Base-by-base conservation (phyloP, 2,113 vertebrate genomes). In the Microcebus tavaratra region DNA sequence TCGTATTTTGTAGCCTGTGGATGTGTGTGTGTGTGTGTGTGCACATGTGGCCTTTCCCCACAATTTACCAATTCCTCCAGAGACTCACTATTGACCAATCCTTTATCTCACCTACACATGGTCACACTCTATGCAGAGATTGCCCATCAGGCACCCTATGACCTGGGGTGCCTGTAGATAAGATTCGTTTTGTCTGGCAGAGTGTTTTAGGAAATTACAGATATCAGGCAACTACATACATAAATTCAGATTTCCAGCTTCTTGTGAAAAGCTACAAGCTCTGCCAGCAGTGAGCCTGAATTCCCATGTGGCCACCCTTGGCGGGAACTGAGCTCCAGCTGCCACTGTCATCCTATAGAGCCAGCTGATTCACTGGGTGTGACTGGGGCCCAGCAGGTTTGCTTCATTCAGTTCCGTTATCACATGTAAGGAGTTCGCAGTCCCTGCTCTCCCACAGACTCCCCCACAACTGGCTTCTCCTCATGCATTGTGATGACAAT, bases 121-220 rank as follows among this genome's bases (percentile, higher is more conserved):
- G 15, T 55, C 27, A 6, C 67, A 34, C 25, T 53, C 13, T 67
- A 0, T 50, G 39, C 42, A 73, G 10, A 72, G 13, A 65, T 61
- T 53, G 29, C 59, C 48, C 29, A 8, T 61, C 9, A 12, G 67
- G 85, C 1, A 6, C 20, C 73, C 42, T n/a, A 0, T 50, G 36
- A 57, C 23, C 45, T 31, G 9, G 3, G 14, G 2, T 82, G 31
- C 39, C 34, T 75, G 17, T 53, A 39, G 57, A 72, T 29, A 55
- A 72, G 81, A 76, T 31, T 61, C 34, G 15, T 67, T 67, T 67
- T 84, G 50, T 83, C 34, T 31, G 18, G 45, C 59, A 20, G 25
- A 23, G 15, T 87, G 86, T 29, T 92, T 91, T 94, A 79, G 70
- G 48, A 63, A 80, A 39, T 79, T 92, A 31, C 80, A 63, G 23